Conservation (phyloP, 2,888 invertebrate species). For the Ptilodon capucinus region DNA sequence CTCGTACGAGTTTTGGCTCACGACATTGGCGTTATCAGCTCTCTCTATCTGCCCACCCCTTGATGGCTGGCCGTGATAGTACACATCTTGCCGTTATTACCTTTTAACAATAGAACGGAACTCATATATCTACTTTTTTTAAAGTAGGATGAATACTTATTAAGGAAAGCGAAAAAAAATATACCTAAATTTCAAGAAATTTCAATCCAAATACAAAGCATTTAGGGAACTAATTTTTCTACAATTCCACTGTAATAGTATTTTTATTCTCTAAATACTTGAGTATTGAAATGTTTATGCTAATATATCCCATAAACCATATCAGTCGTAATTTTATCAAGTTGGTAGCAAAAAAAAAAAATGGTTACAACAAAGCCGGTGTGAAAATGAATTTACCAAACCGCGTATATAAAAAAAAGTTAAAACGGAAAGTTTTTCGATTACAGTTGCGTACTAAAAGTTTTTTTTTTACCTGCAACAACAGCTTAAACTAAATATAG, state of each 20-base stretch:
- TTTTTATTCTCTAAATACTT: too few species aligned
- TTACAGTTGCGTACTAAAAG: conserved; percentile 27
- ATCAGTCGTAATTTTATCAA: too few species aligned
- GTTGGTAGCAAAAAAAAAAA: not conserved
- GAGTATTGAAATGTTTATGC: too few species aligned
- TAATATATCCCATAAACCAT: too few species aligned
- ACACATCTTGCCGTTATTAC: conserved; percentile 16
- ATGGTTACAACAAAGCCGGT: conserved; percentile 1
- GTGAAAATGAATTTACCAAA: conserved; percentile 16
- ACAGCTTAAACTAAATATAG: not conserved
- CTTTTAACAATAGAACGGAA: too few species aligned
- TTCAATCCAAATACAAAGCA: too few species aligned
- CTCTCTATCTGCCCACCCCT: conserved; percentile 11
- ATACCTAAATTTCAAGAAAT: too few species aligned
- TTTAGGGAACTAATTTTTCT: too few species aligned
- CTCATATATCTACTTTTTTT: too few species aligned
- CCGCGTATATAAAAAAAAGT: conserved; percentile 12
- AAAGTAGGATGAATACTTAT: too few species aligned
- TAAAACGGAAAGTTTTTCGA: conserved; percentile 36
- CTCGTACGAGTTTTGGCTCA: conserved; percentile 9
- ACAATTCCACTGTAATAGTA: too few species aligned
- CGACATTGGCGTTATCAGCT: conserved; percentile 7
- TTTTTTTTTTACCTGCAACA: conserved; percentile 8
- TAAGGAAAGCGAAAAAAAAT: too few species aligned
- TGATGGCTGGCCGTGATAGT: conserved; percentile 34